Percentiles rank a stretch among this genome's conserved stretches.
Evolutionary conservation across 1,140 invertebrate genomes (phyloP).

Genomic region (Neotoxoptera formosana): DNA sequence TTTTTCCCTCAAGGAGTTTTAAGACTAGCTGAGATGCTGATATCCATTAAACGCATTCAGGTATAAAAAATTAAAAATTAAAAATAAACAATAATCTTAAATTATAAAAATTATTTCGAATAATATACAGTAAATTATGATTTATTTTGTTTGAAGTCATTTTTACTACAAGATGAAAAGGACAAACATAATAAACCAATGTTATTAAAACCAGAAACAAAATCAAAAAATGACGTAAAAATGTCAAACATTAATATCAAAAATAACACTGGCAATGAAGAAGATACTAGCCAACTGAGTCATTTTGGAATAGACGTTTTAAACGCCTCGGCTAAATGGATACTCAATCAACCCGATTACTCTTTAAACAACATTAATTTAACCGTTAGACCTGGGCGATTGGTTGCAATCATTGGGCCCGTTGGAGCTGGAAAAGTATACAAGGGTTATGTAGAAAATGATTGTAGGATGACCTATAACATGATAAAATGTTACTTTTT

Average conservation of each 20-base stretch:
- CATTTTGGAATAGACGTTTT: conserved; percentile 65
- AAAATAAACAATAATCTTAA: too few relatives aligned
- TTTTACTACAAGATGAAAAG: conserved; percentile 73
- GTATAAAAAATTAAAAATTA: conserved; percentile 55
- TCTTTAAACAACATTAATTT: conserved; percentile 73
- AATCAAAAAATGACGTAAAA: not conserved
- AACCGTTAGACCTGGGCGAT: conserved; percentile 70
- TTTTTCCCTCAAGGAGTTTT: conserved; percentile 75
- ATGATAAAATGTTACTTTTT: not conserved
- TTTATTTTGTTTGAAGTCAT: conserved; percentile 67
- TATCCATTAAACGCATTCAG: conserved; percentile 73
- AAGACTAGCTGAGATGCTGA: conserved; percentile 68
- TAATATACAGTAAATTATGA: not conserved
- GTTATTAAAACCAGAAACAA: not conserved
- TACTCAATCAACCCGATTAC: conserved; percentile 66
- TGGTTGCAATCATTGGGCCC: conserved; percentile 81
- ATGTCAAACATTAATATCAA: not conserved
- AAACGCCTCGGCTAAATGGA: conserved; percentile 72
- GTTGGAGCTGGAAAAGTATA: conserved; percentile 83
- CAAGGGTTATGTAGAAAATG: not conserved
- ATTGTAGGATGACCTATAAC: not conserved
- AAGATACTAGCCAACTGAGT: conserved; percentile 64
- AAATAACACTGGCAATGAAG: conserved; percentile 66
- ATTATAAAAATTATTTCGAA: not conserved
- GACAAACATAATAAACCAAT: too few relatives aligned